Evolutionary conservation across 2,113 vertebrate genomes (phyloP).

Genomic region (Microtus pennsylvanicus): DNA sequence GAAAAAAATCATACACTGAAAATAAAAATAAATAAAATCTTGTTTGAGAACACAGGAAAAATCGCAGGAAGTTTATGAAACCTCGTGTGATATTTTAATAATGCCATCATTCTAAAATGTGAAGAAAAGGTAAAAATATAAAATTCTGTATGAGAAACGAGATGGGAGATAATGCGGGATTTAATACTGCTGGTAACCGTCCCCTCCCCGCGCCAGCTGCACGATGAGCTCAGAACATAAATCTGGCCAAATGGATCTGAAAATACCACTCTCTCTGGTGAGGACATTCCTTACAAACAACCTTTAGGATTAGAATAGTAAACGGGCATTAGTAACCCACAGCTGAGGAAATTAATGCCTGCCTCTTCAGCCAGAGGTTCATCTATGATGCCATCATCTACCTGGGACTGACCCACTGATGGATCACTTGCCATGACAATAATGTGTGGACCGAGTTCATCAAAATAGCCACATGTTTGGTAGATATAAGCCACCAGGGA

Average conservation of each 20-base stretch:
- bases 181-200: background rate
- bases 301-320: background rate
- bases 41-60: background rate
- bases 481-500: background rate
- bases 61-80: background rate
- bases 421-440: background rate
- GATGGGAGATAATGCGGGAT: background rate
- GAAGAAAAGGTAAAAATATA: background rate
- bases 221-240: background rate
- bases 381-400: conserved; percentile 44
- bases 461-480: conserved; percentile 57
- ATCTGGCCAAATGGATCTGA: conserved; percentile 36
- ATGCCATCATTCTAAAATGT: background rate
- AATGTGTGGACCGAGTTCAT: conserved; percentile 54
- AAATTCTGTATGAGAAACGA: background rate
- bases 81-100: background rate
- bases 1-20: background rate
- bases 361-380: background rate
- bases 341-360: conserved; percentile 67
- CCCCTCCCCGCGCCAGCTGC: background rate
- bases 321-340: background rate
- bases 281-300: background rate
- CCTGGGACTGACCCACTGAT: background rate
- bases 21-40: background rate
- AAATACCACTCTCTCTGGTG: conserved; percentile 17